Conservation (phyloP, 2,888 invertebrate species). For the Bimastos eiseni region DNA sequence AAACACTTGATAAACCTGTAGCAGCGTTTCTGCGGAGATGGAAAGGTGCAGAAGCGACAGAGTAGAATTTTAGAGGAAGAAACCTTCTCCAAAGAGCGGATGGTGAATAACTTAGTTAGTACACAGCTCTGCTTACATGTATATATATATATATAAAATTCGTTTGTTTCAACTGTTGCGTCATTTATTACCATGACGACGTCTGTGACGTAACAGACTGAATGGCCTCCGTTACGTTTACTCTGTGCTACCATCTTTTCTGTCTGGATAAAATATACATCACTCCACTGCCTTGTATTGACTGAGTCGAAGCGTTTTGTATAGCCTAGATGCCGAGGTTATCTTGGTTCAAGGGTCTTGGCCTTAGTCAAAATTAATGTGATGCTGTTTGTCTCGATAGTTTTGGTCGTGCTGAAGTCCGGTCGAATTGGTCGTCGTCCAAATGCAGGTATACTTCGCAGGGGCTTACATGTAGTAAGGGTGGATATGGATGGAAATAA, state of each 20-base stretch:
- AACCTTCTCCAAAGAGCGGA: not conserved
- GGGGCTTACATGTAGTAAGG: not conserved
- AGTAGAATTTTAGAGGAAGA: not conserved
- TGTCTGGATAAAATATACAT: no score
- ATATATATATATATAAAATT: not conserved
- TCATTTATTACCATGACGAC: constrained; percentile 13
- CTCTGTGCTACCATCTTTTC: not conserved
- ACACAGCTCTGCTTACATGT: not conserved
- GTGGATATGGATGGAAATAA: no score
- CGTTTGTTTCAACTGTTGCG: not conserved
- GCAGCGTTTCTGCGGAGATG: no score
- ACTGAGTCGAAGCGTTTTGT: not conserved
- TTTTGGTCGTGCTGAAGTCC: not conserved
- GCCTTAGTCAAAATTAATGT: not conserved
- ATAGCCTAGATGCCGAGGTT: no score
- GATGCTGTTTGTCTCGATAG: not conserved
- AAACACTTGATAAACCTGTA: no score
- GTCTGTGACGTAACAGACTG: not conserved
- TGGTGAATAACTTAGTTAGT: not conserved
- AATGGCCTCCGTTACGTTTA: not conserved
- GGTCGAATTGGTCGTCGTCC: not conserved
- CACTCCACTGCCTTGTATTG: not conserved
- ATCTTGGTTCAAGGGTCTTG: not conserved
- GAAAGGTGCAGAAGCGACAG: not conserved
- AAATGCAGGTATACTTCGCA: not conserved